Evolutionary conservation across 1,140 invertebrate genomes (phyloP).

Genomic region (Gryllus bimaculatus): DNA sequence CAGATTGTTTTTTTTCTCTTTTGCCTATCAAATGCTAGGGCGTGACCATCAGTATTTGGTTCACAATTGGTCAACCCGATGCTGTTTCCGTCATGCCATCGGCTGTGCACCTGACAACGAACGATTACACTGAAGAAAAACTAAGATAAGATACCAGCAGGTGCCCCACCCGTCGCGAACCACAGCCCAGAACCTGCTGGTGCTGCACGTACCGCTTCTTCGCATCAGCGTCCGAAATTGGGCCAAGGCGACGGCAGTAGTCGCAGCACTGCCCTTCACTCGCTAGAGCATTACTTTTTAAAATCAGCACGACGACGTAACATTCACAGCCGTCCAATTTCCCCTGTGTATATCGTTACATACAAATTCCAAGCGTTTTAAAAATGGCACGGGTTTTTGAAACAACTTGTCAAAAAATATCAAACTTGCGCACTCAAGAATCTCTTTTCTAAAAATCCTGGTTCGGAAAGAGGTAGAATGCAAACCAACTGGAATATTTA

Average conservation of each 20-base stretch:
- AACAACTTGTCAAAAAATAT: neutral
- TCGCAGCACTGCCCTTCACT: neutral
- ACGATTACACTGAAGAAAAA: too few relatives aligned
- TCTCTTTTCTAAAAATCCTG: neutral
- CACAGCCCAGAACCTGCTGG: too few relatives aligned
- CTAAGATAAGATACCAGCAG: too few relatives aligned
- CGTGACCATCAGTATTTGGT: too few relatives aligned
- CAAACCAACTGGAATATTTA: neutral
- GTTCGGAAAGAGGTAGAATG: neutral
- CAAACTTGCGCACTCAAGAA: neutral
- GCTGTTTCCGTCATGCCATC: too few relatives aligned
- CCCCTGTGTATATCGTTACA: neutral
- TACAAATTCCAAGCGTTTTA: neutral
- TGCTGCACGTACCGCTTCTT: neutral
- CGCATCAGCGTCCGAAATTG: neutral
- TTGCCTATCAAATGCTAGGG: too few relatives aligned
- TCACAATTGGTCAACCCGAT: too few relatives aligned
- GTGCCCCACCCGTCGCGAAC: too few relatives aligned
- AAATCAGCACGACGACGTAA: neutral
- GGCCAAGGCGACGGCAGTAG: neutral
- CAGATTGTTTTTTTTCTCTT: too few relatives aligned
- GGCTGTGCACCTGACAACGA: too few relatives aligned
- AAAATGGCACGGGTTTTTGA: neutral
- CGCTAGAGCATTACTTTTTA: neutral
- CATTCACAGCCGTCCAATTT: too few relatives aligned